Conservation (phyloP, 2,113 vertebrate genomes). For the Shinisaurus crocodilurus region DNA sequence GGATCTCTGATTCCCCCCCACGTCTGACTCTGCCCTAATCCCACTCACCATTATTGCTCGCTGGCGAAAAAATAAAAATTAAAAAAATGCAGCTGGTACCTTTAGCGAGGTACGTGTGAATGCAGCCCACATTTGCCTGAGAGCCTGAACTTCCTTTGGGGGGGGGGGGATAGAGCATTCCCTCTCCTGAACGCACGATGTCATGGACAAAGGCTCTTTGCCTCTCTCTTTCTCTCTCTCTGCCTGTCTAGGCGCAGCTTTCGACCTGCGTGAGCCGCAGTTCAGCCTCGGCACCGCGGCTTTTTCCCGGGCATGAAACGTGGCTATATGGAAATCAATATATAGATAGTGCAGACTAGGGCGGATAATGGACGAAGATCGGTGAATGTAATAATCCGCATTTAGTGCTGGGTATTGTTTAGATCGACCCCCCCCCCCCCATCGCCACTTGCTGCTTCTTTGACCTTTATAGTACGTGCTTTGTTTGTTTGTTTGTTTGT, state of each 20-base stretch:
- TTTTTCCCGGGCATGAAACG: slow-evolving; percentile 66
- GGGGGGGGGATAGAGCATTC: background rate
- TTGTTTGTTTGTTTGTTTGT: background rate
- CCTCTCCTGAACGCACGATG: background rate
- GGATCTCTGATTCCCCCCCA: background rate
- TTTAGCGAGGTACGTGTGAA: background rate
- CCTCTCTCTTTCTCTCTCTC: background rate
- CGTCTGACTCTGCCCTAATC: background rate
- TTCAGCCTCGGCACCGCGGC: slow-evolving; percentile 30
- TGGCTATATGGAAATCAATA: slow-evolving; percentile 68
- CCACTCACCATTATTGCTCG: background rate
- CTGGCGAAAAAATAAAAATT: background rate
- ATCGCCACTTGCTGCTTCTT: background rate
- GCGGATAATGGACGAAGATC: slow-evolving; percentile 67
- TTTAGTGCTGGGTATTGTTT: slow-evolving; percentile 68
- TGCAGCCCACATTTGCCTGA: background rate
- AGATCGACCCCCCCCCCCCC: slow-evolving; percentile 28
- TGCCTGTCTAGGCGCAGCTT: background rate
- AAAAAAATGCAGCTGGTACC: too few relatives aligned
- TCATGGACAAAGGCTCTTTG: background rate
- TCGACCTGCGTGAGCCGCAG: background rate
- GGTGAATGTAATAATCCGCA: slow-evolving; percentile 68
- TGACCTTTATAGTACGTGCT: background rate
- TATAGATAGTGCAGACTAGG: slow-evolving; percentile 59
- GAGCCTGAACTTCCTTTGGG: too few relatives aligned